Evolutionary conservation across 2,113 vertebrate species (phyloP).

Genomic region (Esox niger): DNA sequence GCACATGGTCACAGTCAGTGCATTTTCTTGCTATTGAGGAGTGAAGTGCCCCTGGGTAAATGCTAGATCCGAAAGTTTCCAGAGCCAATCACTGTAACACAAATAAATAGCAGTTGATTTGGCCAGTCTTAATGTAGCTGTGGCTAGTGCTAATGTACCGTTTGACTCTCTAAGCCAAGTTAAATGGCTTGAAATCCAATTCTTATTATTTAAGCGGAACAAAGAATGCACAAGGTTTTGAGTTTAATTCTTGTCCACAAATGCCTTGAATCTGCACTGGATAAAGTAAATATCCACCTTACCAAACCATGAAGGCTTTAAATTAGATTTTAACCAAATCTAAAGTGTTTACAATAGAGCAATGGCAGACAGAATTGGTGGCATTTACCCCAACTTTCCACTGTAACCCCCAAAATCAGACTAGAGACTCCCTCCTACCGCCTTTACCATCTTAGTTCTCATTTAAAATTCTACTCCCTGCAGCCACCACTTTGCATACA

Average conservation of each 20-base stretch:
- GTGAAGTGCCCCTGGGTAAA: too few relatives aligned
- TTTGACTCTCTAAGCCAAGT: conserved; percentile 34
- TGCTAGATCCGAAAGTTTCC: background rate
- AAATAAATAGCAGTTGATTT: too few relatives aligned
- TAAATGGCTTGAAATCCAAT: conserved; percentile 35
- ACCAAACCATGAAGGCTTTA: background rate
- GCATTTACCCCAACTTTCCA: background rate
- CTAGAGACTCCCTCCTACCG: background rate
- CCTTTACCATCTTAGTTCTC: background rate
- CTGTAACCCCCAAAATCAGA: background rate
- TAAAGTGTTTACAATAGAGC: background rate
- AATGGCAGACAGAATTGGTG: background rate
- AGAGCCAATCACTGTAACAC: conserved; percentile 29
- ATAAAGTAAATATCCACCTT: conserved; percentile 1
- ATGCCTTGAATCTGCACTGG: conserved; percentile 2
- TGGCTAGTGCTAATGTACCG: conserved; percentile 34
- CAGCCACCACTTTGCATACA: conserved; percentile 10
- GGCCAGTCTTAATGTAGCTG: conserved; percentile 34
- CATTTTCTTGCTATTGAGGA: too few relatives aligned
- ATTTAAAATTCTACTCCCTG: conserved; percentile 9
- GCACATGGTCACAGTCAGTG: too few relatives aligned
- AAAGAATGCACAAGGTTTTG: background rate
- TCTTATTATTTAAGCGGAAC: conserved; percentile 25
- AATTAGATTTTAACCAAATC: background rate
- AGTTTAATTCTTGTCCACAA: background rate